phyloP scores from a whole-genome alignment of 2,113 vertebrate genomes.

The Catharus bicknelli region DNA sequence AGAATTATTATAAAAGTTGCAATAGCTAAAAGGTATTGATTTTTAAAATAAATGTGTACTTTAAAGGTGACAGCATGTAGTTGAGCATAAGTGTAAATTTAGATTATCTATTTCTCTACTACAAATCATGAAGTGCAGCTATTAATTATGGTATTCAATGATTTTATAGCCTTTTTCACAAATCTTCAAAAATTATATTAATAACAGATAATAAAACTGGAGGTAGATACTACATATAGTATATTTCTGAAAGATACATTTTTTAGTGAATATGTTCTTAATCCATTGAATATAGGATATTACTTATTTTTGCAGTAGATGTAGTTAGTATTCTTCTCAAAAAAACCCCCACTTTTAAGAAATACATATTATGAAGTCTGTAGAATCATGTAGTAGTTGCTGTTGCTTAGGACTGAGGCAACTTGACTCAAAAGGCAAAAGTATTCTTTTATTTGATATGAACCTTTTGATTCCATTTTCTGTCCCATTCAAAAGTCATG shows the following conservation, averaged over 20 bases:
- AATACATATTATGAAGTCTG: background rate
- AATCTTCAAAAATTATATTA: background rate
- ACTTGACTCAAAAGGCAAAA: background rate
- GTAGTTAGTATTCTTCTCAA: background rate
- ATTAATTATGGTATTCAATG: background rate
- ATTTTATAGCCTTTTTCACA: conserved; percentile 3
- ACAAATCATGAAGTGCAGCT: conserved; percentile 5
- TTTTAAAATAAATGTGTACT: conserved; percentile 19
- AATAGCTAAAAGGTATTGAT: conserved; percentile 54
- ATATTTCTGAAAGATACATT: background rate
- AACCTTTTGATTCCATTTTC: background rate
- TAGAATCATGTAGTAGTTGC: background rate
- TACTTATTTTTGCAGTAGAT: background rate
- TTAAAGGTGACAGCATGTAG: background rate
- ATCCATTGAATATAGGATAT: background rate
- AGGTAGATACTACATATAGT: background rate
- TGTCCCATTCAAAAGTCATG: background rate
- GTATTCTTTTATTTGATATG: background rate
- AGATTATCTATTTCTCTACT: background rate
- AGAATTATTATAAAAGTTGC: conserved; percentile 9
- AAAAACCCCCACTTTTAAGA: background rate
- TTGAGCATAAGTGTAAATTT: background rate
- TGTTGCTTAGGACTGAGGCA: background rate
- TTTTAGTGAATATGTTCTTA: background rate
- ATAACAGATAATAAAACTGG: background rate